A percentile compares a stretch with the other conserved stretches of the same genome.
Conservation (phyloP, 2,113 vertebrate species). For the Protobothrops flavoviridis region DNA sequence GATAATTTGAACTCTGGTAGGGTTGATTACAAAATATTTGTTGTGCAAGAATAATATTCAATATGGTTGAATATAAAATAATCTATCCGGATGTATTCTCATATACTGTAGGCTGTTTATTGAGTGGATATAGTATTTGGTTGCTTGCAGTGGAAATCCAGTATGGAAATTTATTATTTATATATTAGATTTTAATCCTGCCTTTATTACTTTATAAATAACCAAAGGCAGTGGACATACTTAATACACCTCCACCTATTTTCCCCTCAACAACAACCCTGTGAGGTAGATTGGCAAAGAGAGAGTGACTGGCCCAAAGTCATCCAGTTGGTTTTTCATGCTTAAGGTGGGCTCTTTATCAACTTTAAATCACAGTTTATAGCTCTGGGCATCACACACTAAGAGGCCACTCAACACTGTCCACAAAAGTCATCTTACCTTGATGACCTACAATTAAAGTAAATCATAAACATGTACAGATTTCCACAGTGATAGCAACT, state of each 20-base stretch:
- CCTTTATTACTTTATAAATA: not conserved
- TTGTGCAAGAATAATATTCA: not conserved
- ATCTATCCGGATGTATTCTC: not conserved
- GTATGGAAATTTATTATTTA: not conserved
- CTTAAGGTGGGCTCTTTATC: not conserved
- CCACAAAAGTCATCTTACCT: not conserved
- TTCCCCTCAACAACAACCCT: not conserved
- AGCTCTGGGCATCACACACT: not conserved
- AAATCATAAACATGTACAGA: not conserved
- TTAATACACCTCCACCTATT: not conserved
- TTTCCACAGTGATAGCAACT: not conserved
- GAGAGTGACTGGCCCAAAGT: not conserved
- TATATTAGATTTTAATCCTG: not conserved
- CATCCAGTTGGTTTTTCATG: not conserved
- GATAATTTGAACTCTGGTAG: not conserved
- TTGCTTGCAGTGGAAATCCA: not conserved
- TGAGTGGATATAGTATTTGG: not conserved
- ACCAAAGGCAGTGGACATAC: not conserved
- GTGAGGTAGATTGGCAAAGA: not conserved
- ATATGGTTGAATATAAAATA: not conserved
- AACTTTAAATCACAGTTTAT: not conserved
- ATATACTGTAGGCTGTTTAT: not conserved
- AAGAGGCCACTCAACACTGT: not conserved
- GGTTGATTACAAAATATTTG: constrained; percentile 24
- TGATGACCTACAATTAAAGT: not conserved